phyloP scores from a whole-genome alignment of 2,113 vertebrate species.

The Telmatochromis sp. region DNA sequence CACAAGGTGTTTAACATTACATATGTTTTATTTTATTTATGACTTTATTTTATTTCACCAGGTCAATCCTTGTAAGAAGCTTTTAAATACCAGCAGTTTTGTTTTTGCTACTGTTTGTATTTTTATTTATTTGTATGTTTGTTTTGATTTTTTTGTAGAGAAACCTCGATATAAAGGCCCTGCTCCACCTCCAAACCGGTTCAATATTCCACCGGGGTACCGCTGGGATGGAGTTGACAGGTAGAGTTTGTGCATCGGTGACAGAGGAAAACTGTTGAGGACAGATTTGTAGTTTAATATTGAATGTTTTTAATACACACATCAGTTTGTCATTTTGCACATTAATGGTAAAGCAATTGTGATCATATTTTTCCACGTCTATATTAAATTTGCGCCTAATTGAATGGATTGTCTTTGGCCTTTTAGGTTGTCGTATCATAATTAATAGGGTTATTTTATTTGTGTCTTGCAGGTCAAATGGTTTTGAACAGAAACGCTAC shows the following conservation, averaged over 20 bases:
- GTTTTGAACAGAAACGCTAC: conserved; percentile 91
- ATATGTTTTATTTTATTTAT: neutral
- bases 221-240: conserved; percentile 97
- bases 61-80: neutral
- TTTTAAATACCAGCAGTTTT: neutral
- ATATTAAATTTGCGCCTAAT: neutral
- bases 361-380: neutral
- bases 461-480: conserved; percentile 80
- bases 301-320: neutral
- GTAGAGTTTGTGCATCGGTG: conserved; percentile 47
- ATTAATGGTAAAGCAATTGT: neutral
- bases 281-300: neutral
- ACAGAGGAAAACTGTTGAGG: neutral
- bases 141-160: conserved; percentile 56
- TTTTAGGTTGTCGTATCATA: neutral
- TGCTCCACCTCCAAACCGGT: conserved; percentile 87
- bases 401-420: neutral
- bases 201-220: conserved; percentile 87
- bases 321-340: neutral
- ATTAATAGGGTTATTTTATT: neutral
- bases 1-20: conserved; percentile 70
- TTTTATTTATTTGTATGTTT: neutral
- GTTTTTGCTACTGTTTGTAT: neutral
- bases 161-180: conserved; percentile 87
- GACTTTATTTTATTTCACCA: neutral